phyloP scores from a whole-genome alignment of 1,140 invertebrate genomes.

The Aphelinus atriplicis region DNA sequence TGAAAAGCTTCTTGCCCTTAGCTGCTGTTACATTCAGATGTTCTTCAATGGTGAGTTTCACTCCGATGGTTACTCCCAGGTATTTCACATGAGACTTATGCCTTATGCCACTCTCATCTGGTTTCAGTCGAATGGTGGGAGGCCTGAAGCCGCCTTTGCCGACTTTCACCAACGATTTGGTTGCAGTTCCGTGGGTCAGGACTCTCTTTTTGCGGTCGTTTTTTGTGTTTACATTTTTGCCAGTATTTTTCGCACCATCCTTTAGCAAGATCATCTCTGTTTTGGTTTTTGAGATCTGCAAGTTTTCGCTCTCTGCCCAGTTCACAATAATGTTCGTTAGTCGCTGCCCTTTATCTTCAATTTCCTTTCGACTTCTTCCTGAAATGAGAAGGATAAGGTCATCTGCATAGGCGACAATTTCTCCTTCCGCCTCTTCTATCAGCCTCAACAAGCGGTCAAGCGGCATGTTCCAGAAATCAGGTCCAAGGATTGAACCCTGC shows the following conservation, averaged over 20 bases:
- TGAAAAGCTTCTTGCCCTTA: too few species aligned
- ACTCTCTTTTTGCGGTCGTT: not conserved
- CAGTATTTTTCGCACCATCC: not conserved
- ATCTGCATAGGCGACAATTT: not conserved
- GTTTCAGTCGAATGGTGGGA: not conserved
- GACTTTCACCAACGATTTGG: not conserved
- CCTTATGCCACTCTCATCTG: slow-evolving; percentile 34
- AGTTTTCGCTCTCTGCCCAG: not conserved
- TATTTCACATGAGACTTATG: not conserved
- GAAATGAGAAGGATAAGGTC: not conserved
- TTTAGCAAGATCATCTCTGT: slow-evolving; percentile 13
- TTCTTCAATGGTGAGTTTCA: too few species aligned
- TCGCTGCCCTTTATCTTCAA: not conserved
- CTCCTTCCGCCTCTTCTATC: not conserved
- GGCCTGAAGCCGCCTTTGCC: not conserved
- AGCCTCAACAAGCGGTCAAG: not conserved
- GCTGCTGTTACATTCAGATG: too few species aligned
- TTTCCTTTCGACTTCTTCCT: not conserved
- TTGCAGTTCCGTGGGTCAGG: not conserved
- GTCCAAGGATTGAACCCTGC: not conserved
- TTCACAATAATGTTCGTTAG: not conserved
- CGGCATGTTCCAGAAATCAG: not conserved
- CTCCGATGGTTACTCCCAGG: too few species aligned
- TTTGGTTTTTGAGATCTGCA: not conserved
- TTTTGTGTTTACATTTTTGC: not conserved